Conservation (phyloP, 2,888 invertebrate genomes). For the Rotaria magnacalcarata region DNA sequence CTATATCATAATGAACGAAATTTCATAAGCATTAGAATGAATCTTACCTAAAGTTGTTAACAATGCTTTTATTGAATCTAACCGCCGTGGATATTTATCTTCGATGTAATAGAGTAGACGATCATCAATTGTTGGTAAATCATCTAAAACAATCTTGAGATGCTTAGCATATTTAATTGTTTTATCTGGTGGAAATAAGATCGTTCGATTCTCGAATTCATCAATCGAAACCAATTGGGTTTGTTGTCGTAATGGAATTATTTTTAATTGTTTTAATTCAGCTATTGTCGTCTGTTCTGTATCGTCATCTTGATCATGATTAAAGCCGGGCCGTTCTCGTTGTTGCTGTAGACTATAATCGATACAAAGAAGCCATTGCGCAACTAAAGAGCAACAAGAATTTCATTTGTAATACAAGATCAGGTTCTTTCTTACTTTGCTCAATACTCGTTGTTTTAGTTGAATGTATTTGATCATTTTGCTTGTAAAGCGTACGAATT, state of each 20-base stretch:
- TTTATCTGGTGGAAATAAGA: not conserved
- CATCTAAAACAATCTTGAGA: not conserved
- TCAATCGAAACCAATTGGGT: conserved; percentile 11
- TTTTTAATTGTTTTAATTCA: conserved; percentile 6
- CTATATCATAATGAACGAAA: not conserved
- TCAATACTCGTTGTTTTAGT: not conserved
- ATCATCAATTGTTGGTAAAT: not conserved
- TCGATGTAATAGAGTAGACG: not conserved
- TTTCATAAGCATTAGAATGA: too few species aligned
- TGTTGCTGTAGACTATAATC: conserved; percentile 25
- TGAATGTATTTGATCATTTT: not conserved
- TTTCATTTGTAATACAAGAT: too few species aligned
- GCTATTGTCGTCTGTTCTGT: not conserved
- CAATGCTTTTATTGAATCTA: not conserved
- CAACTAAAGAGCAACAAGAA: not conserved
- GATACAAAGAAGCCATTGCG: not conserved
- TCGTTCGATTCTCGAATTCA: not conserved
- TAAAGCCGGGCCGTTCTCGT: not conserved
- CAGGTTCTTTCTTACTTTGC: not conserved
- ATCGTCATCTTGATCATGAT: not conserved
- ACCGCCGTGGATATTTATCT: not conserved
- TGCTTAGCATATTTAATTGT: not conserved
- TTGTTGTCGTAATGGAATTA: conserved; percentile 4
- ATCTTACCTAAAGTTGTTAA: not conserved
- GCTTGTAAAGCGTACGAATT: not conserved